Conservation (phyloP, 2,113 vertebrate species). For the Rhagologus leucostigma region DNA sequence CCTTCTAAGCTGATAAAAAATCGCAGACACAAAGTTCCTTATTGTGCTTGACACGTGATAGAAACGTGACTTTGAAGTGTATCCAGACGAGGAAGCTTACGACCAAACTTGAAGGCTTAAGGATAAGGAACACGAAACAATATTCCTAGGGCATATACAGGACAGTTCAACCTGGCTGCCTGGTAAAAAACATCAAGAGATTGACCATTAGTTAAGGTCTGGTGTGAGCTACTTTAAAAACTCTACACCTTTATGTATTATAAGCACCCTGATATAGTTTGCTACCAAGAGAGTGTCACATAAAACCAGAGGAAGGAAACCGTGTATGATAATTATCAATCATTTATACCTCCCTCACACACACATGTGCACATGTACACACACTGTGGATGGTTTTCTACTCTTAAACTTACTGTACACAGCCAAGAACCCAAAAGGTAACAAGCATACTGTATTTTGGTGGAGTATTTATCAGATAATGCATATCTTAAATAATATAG, state of each 20-base stretch:
- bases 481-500: not conserved
- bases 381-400: not conserved
- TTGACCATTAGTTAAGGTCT: not conserved
- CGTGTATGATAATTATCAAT: not conserved
- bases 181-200: not conserved
- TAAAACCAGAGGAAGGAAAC: not conserved
- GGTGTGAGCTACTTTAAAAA: not conserved
- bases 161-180: not conserved
- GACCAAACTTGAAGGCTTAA: not conserved
- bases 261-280: not conserved
- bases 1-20: not conserved
- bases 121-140: not conserved
- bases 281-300: not conserved
- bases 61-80: not conserved
- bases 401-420: not conserved
- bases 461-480: not conserved
- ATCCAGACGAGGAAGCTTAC: not conserved
- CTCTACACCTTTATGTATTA: fast-evolving
- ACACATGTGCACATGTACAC: not conserved
- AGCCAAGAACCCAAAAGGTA: not conserved
- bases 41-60: not conserved
- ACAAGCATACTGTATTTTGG: not conserved
- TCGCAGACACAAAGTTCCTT: not conserved
- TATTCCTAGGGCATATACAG: not conserved
- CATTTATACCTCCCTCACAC: not conserved